Evolutionary conservation across 2,113 vertebrate genomes (phyloP).

Genomic region (Cyphomyrus discorhynchus): DNA sequence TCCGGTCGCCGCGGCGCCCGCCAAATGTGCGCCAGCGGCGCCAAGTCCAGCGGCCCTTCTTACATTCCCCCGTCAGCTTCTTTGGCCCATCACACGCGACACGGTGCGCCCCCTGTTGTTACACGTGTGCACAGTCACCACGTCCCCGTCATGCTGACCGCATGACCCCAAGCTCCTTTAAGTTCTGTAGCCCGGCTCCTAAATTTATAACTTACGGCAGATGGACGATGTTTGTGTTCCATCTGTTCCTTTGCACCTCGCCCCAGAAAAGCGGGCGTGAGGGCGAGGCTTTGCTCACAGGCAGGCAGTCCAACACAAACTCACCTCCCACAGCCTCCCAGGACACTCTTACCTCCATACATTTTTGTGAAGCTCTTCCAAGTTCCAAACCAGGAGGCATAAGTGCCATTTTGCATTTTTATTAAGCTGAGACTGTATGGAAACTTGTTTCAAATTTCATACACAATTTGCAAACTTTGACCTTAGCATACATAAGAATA

Average conservation of each 20-base stretch:
- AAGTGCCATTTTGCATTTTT: background rate
- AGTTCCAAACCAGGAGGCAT: background rate
- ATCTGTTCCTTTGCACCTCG: background rate
- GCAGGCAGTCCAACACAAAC: background rate
- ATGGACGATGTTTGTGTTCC: background rate
- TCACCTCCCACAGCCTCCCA: background rate
- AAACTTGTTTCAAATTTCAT: background rate
- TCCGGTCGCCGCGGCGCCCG: background rate
- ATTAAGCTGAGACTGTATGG: background rate
- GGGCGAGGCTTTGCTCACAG: background rate
- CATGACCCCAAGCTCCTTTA: background rate
- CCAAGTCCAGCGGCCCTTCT: background rate
- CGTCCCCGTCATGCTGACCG: background rate
- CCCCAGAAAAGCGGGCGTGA: background rate
- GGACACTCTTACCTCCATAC: background rate
- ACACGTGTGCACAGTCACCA: background rate
- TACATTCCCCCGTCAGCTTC: background rate
- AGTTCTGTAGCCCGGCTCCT: background rate
- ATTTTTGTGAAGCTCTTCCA: background rate
- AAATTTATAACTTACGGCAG: background rate
- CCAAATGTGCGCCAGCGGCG: background rate
- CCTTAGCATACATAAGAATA: background rate
- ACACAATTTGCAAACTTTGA: background rate
- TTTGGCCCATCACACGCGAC: background rate
- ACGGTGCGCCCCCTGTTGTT: background rate